Percentiles rank a stretch among this genome's conserved stretches.
Conservation (phyloP, 2,797 vertebrate species). For the Sternarchorhynchus goeldii region DNA sequence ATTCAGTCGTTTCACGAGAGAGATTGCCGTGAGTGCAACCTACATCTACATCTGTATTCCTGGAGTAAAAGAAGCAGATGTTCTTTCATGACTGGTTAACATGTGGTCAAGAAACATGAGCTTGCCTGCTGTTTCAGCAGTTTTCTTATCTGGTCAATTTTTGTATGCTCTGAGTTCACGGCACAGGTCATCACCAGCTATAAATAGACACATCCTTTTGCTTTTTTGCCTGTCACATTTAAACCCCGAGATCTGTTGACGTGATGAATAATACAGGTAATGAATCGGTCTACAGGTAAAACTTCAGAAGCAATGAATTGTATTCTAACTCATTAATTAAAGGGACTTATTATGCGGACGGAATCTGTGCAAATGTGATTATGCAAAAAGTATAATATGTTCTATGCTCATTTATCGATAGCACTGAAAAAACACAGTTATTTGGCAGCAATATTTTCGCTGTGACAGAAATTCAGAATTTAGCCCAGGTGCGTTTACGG, state of each 20-base stretch:
- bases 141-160: constrained; percentile 26
- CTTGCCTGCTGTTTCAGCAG: constrained; percentile 1
- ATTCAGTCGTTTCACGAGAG: too few species aligned
- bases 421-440: constrained; percentile 2
- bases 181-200: constrained; percentile 27
- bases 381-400: too few species aligned
- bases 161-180: constrained; percentile 35
- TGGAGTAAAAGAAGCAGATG: background rate
- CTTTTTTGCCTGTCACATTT: constrained; percentile 38
- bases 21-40: too few species aligned
- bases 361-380: background rate
- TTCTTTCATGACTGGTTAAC: background rate
- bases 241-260: constrained; percentile 15
- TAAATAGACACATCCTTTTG: constrained; percentile 26
- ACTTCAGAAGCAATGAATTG: background rate
- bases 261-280: constrained; percentile 12
- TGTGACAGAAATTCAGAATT: constrained; percentile 45
- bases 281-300: background rate
- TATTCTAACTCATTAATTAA: background rate
- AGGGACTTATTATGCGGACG: background rate
- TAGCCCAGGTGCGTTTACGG: constrained; percentile 44
- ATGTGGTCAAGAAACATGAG: constrained; percentile 3
- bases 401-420: background rate
- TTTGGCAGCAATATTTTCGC: constrained; percentile 29
- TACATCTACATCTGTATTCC: background rate